phyloP scores from a whole-genome alignment of 1,140 invertebrate genomes.

The Sycophaga agraensis region DNA sequence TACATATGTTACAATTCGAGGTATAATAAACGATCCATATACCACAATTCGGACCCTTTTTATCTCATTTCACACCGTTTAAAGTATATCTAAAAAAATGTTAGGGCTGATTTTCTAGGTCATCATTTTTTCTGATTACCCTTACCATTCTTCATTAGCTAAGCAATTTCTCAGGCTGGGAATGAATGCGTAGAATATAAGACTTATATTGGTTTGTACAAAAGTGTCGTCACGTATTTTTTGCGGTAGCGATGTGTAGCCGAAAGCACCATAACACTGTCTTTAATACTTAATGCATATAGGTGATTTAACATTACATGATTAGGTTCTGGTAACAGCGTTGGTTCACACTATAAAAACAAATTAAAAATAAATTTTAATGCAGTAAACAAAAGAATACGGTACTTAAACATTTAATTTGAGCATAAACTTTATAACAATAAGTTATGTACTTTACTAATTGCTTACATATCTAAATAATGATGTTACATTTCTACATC shows the following conservation, averaged over 20 bases:
- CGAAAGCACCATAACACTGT: conserved; percentile 98
- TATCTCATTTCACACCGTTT: conserved; percentile 17
- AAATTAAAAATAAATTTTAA: too few species aligned
- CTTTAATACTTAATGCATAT: conserved; percentile 99
- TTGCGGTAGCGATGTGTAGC: conserved; percentile 96
- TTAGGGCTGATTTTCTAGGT: conserved; percentile 19
- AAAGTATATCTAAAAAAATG: conserved; percentile 20
- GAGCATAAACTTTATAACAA: too few species aligned
- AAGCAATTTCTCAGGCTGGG: conserved; percentile 21
- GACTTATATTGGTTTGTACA: conserved; percentile 94
- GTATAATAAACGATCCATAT: conserved; percentile 36
- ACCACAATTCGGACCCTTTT: conserved; percentile 19
- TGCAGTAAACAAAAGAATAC: too few species aligned
- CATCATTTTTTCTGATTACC: conserved; percentile 2
- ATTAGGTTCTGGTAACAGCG: conserved; percentile 96
- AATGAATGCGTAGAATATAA: conserved; percentile 33
- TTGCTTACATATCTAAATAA: too few species aligned
- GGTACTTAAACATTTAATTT: too few species aligned
- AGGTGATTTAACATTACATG: conserved; percentile 99
- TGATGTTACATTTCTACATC: neutral
- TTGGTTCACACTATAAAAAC: conserved; percentile 89
- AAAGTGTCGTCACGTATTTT: conserved; percentile 98
- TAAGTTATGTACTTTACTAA: too few species aligned
- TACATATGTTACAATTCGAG: conserved; percentile 47
- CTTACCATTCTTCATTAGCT: conserved; percentile 13